A percentile compares a stretch with the other conserved stretches of the same genome.
phyloP scores from a whole-genome alignment of 2,797 vertebrate genomes.

The Channa striata region DNA sequence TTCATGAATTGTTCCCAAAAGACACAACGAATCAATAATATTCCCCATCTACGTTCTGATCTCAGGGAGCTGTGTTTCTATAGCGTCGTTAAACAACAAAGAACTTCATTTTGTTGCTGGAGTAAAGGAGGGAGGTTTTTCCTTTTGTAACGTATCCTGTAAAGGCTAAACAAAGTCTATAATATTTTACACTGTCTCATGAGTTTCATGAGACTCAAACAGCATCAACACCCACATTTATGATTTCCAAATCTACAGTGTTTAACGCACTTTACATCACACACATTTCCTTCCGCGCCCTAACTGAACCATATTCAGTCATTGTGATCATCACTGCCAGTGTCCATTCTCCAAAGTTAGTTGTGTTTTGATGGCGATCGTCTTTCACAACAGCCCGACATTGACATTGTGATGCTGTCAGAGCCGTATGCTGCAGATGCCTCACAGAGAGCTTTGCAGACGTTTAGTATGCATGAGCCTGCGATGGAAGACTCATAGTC shows the following conservation, averaged over 20 bases:
- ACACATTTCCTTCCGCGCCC: not conserved
- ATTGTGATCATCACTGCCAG: conserved; percentile 12
- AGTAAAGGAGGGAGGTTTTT: conserved; percentile 6
- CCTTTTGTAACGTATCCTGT: conserved; percentile 3
- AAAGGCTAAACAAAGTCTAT: conserved; percentile 12
- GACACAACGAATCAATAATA: conserved; percentile 66
- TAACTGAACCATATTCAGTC: conserved; percentile 2
- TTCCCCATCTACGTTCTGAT: conserved; percentile 38
- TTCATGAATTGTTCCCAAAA: conserved; percentile 68
- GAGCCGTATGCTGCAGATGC: conserved; percentile 64
- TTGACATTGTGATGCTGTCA: conserved; percentile 43
- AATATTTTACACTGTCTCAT: not conserved
- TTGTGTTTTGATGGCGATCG: conserved; percentile 41
- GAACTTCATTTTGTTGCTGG: conserved; percentile 19
- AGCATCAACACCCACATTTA: not conserved
- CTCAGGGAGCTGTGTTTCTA: conserved; percentile 21
- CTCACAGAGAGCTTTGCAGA: conserved; percentile 52
- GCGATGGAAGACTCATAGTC: conserved; percentile 64
- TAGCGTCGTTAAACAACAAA: conserved; percentile 34
- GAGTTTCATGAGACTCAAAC: not conserved
- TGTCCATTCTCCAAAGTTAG: conserved; percentile 42
- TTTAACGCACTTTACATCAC: not conserved
- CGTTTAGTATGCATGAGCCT: conserved; percentile 72
- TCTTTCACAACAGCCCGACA: conserved; percentile 38
- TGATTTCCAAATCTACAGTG: not conserved